A percentile compares a stretch with the other conserved stretches of the same genome.
Evolutionary conservation across 2,113 vertebrate species (phyloP).

Genomic region (Dermatemys mawii): DNA sequence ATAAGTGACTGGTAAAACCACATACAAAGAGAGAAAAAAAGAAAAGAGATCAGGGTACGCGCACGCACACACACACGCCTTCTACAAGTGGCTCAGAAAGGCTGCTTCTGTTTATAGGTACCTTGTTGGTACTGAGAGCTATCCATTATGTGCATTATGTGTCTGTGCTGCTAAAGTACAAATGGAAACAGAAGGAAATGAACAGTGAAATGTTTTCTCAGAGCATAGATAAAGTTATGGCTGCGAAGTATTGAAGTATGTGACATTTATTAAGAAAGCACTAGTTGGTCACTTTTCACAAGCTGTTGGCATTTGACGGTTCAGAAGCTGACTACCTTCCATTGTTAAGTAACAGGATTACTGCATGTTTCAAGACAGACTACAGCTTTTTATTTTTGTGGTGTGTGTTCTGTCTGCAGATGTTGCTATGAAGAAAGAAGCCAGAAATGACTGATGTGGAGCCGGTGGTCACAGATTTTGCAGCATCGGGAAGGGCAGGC

Average conservation of each 20-base stretch:
- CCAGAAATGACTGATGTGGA: constrained; percentile 91
- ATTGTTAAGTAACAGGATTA: not conserved
- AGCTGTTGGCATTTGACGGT: not conserved
- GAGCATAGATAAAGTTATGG: constrained; percentile 5
- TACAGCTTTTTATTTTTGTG: not conserved
- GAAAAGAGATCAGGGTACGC: not conserved
- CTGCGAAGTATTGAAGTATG: not conserved
- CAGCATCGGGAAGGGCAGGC: constrained; percentile 85
- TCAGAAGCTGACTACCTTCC: not conserved
- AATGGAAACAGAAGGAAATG: fast-evolving
- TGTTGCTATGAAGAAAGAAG: constrained; percentile 86
- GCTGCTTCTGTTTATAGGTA: not conserved
- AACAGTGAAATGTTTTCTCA: not conserved
- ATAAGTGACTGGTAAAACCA: not conserved
- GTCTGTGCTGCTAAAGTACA: not conserved
- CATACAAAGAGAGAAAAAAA: constrained; percentile 28
- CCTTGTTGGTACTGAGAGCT: not conserved
- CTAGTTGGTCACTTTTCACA: not conserved
- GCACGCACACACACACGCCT: not conserved
- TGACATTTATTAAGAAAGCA: constrained; percentile 2
- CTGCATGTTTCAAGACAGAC: not conserved
- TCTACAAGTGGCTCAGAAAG: constrained; percentile 14
- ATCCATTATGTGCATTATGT: not conserved
- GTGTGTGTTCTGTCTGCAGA: constrained; percentile 67
- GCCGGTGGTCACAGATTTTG: constrained; percentile 84